Conservation (phyloP, 2,888 invertebrate genomes). For the Leptodirus hochenwartii region DNA sequence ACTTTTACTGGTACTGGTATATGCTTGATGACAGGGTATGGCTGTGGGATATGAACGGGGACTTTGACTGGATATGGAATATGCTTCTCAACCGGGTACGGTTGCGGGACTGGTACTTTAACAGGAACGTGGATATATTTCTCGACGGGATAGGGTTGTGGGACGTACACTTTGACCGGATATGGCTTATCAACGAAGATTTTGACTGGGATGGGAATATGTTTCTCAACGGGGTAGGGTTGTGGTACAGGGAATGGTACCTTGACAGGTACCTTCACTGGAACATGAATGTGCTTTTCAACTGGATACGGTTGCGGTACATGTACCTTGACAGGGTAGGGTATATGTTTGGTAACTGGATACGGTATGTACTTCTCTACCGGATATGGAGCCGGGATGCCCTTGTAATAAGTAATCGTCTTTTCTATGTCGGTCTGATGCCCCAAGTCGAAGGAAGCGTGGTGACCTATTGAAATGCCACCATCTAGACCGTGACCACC, state of each 20-base stretch:
- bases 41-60: conserved; percentile 56
- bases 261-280: conserved; percentile 60
- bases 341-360: conserved; percentile 45
- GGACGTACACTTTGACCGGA: conserved; percentile 60
- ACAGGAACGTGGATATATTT: conserved; percentile 58
- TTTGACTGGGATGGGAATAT: conserved; percentile 48
- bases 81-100: conserved; percentile 62
- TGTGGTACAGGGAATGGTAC: conserved; percentile 60
- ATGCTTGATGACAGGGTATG: conserved; percentile 50
- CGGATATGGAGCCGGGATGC: conserved; percentile 43
- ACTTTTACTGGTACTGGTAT: conserved; percentile 54
- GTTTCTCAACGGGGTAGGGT: conserved; percentile 64
- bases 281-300: conserved; percentile 52
- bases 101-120: conserved; percentile 54
- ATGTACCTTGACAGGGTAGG: conserved; percentile 40
- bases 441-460: conserved; percentile 18
- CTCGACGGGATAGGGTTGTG: conserved; percentile 65
- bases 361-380: conserved; percentile 42
- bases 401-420: conserved; percentile 47
- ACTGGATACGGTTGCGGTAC: conserved; percentile 43
- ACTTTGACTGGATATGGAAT: conserved; percentile 59
- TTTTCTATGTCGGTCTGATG: conserved; percentile 37
- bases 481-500: conserved; percentile 35
- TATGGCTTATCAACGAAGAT: conserved; percentile 61
- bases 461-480: conserved; percentile 27